A percentile compares a stretch with the other conserved stretches of the same genome.
Conservation (phyloP, 1,140 invertebrate genomes). For the Brachionus calyciflorus region DNA sequence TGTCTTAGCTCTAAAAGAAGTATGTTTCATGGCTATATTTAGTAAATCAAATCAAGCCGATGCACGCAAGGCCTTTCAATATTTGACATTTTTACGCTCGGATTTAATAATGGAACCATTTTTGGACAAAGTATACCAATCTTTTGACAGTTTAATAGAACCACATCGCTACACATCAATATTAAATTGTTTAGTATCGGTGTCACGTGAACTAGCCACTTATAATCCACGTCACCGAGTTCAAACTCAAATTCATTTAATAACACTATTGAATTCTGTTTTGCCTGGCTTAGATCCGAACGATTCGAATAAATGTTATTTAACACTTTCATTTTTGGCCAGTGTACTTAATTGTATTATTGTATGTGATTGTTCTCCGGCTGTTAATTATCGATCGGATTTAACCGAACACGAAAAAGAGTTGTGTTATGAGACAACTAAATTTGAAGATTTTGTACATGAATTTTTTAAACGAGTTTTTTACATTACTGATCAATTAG, state of each 20-base stretch:
- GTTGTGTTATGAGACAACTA: constrained; percentile 74
- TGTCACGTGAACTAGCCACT: constrained; percentile 67
- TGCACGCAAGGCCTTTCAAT: constrained; percentile 69
- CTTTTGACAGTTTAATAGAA: constrained; percentile 79
- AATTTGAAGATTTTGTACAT: constrained; percentile 82
- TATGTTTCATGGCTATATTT: constrained; percentile 73
- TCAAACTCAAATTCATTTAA: constrained; percentile 74
- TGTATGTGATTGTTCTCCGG: constrained; percentile 77
- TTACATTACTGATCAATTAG: constrained; percentile 9
- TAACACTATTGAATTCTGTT: constrained; percentile 74
- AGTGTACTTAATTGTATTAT: constrained; percentile 74
- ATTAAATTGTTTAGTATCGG: constrained; percentile 72
- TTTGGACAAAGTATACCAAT: constrained; percentile 69
- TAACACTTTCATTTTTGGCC: constrained; percentile 73
- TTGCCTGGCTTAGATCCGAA: constrained; percentile 87
- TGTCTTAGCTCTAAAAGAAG: constrained; percentile 70
- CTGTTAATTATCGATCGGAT: constrained; percentile 67
- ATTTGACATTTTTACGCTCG: constrained; percentile 74
- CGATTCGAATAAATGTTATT: constrained; percentile 77
- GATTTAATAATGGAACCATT: constrained; percentile 77
- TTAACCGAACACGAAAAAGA: constrained; percentile 74
- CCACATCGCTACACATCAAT: constrained; percentile 76
- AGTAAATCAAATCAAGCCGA: constrained; percentile 69
- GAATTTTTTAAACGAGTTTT: constrained; percentile 68
- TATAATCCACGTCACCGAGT: constrained; percentile 64